Conservation (phyloP, 1,140 invertebrate genomes). For the Bombus balteatus region DNA sequence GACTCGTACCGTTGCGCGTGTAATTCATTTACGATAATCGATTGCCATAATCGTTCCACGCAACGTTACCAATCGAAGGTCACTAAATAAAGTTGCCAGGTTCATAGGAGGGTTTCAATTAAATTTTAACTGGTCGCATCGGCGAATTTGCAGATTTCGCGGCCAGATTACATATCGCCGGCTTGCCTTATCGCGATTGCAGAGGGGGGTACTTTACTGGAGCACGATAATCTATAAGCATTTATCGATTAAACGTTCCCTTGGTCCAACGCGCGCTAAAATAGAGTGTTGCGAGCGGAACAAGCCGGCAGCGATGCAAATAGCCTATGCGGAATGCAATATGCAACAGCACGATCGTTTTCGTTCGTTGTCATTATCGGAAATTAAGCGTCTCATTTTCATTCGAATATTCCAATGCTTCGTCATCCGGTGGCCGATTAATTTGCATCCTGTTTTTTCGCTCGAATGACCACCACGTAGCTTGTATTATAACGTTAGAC, state of each 20-base stretch:
- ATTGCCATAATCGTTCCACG: neutral
- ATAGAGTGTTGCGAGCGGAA: conserved; percentile 21
- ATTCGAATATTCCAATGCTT: neutral
- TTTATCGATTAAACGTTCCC: conserved; percentile 40
- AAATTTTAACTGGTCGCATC: neutral
- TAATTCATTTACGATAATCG: neutral
- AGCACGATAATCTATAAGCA: conserved; percentile 37
- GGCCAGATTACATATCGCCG: conserved; percentile 13
- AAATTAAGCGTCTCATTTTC: conserved; percentile 1
- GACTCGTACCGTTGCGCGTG: no score
- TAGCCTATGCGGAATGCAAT: conserved; percentile 16
- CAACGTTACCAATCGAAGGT: neutral
- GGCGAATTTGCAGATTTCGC: conserved; percentile 24
- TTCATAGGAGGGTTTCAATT: neutral
- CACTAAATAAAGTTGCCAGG: no score
- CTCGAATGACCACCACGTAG: neutral
- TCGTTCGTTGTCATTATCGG: conserved; percentile 16
- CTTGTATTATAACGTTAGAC: neutral
- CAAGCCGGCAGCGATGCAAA: conserved; percentile 25
- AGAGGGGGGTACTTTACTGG: conserved; percentile 2
- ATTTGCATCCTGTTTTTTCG: neutral
- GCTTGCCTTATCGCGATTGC: conserved; percentile 11
- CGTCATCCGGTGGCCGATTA: no score
- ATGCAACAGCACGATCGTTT: conserved; percentile 22
- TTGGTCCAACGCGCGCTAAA: conserved; percentile 10